Evolutionary conservation across 1,140 invertebrate genomes (phyloP).

Genomic region (Drosophila carrolli): DNA sequence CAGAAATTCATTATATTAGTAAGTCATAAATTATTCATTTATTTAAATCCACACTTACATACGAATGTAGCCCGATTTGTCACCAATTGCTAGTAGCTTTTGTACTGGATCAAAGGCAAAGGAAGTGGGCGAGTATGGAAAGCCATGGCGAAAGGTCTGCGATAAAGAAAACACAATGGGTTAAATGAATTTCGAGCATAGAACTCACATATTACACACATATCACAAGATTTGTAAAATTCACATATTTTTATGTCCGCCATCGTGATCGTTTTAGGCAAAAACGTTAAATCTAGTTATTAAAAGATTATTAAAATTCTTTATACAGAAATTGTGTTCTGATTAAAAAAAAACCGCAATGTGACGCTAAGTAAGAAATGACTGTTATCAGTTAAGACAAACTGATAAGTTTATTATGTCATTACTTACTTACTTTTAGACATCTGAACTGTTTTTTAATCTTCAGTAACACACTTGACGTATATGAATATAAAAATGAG

Average conservation of each 20-base stretch:
- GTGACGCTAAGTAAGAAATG: not conserved
- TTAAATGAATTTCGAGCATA: not conserved
- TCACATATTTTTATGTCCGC: too few relatives aligned
- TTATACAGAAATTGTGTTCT: not conserved
- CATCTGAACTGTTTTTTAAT: not conserved
- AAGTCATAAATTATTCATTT: not conserved
- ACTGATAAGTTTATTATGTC: slow-evolving; percentile 3
- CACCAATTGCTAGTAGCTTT: slow-evolving; percentile 97
- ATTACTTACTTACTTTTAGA: not conserved
- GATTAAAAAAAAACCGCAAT: not conserved
- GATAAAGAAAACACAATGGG: slow-evolving; percentile 82
- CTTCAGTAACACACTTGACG: not conserved
- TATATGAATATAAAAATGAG: not conserved
- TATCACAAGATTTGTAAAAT: too few relatives aligned
- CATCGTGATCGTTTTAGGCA: too few relatives aligned
- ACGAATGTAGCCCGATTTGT: slow-evolving; percentile 96
- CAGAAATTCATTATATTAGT: not conserved
- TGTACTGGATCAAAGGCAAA: slow-evolving; percentile 99
- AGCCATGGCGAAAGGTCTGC: slow-evolving; percentile 99
- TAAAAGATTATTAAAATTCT: not conserved
- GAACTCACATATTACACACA: too few relatives aligned
- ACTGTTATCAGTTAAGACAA: not conserved
- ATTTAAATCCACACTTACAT: slow-evolving; percentile 88
- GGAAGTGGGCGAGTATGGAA: slow-evolving; percentile 98
- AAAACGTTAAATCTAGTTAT: not conserved